phyloP scores from a whole-genome alignment of 1,140 invertebrate genomes.

The Drosophila albomicans region DNA sequence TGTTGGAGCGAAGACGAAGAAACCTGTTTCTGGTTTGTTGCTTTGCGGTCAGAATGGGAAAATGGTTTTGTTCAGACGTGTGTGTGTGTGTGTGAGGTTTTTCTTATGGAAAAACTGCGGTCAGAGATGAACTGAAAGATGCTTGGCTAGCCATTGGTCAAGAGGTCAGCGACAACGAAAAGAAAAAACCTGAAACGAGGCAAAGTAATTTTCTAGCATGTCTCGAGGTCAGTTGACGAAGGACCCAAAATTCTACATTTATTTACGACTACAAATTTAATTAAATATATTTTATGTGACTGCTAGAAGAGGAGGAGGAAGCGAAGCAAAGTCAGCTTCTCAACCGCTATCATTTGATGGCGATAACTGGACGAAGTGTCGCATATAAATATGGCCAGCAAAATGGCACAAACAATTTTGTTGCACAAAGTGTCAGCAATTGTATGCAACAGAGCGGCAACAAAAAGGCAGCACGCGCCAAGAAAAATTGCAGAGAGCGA shows the following conservation, averaged over 20 bases:
- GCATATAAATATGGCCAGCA: constrained; percentile 43
- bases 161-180: constrained; percentile 56
- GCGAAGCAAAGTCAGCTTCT: not conserved
- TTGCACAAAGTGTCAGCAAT: constrained; percentile 68
- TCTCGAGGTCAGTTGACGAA: constrained; percentile 27
- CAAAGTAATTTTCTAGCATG: constrained; percentile 45
- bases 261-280: constrained; percentile 71
- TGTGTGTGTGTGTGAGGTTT: constrained; percentile 19
- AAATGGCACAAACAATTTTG: constrained; percentile 62
- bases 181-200: not conserved
- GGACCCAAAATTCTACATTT: constrained; percentile 44
- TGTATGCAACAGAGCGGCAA: constrained; percentile 57
- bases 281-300: constrained; percentile 62
- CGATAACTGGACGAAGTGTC: constrained; percentile 16
- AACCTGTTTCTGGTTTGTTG: constrained; percentile 57
- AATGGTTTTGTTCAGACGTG: constrained; percentile 15
- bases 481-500: constrained; percentile 55
- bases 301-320: not conserved
- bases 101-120: constrained; percentile 63
- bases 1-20: constrained; percentile 46
- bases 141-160: constrained; percentile 46
- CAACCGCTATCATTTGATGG: constrained; percentile 19
- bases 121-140: constrained; percentile 18
- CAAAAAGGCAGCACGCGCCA: constrained; percentile 36
- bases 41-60: constrained; percentile 31